phyloP scores from a whole-genome alignment of 1,140 invertebrate genomes.

The Thaumetopoea pityocampa region DNA sequence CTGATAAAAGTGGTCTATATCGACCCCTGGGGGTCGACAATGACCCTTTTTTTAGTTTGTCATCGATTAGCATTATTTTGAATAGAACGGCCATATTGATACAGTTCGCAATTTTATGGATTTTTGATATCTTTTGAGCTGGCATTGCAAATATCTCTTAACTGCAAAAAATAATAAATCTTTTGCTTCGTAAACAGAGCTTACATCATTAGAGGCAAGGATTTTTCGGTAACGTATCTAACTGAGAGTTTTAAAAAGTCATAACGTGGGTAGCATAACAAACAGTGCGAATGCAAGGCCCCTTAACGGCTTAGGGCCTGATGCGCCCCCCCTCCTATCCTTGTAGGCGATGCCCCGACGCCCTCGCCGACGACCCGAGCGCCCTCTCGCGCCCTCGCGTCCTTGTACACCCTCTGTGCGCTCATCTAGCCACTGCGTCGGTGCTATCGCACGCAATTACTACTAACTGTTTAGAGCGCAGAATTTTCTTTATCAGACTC shows the following conservation, averaged over 20 bases:
- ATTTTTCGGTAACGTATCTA: too few relatives aligned
- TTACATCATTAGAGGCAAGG: too few relatives aligned
- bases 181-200: too few relatives aligned
- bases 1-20: too few relatives aligned
- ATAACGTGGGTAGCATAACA: constrained; percentile 16
- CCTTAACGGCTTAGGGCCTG: constrained; percentile 22
- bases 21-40: too few relatives aligned
- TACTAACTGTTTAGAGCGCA: constrained; percentile 9
- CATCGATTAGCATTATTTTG: too few relatives aligned
- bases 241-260: constrained; percentile 12
- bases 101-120: too few relatives aligned
- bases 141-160: too few relatives aligned
- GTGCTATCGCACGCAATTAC: constrained; percentile 15
- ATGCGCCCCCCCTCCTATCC: constrained; percentile 30
- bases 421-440: constrained; percentile 14
- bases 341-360: constrained; percentile 27
- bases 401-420: constrained; percentile 33
- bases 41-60: too few relatives aligned
- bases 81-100: too few relatives aligned
- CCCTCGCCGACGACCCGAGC: constrained; percentile 31
- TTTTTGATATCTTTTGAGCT: too few relatives aligned
- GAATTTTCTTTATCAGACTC: constrained; percentile 5
- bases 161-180: too few relatives aligned
- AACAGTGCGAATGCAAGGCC: constrained; percentile 22
- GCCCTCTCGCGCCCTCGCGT: constrained; percentile 29